Base-by-base conservation (phyloP, 1,140 invertebrate species). In the Doryteuthis pealeii region DNA sequence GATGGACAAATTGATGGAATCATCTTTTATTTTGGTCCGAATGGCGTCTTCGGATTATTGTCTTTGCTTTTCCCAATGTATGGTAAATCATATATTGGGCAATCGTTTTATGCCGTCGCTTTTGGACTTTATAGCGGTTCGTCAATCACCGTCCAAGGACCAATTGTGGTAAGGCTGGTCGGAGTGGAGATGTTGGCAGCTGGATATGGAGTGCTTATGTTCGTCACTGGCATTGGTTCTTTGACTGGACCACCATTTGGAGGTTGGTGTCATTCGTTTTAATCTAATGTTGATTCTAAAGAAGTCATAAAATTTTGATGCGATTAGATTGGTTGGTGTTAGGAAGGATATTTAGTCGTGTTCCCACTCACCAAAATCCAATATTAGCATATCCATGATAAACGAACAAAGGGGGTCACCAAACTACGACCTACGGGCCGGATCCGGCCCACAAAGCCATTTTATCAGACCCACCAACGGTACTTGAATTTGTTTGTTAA, bases 101-200 rank as follows among this genome's bases (percentile, higher is more conserved):
- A 79, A 49, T 18, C 74, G 15, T 14, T 78, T 15, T 80, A 70
- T 72, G 68, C 77, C 1, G 28, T 73, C 2, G 5, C 73, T 28
- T 80, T 70, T 68, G 79, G 80, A 28, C n/a, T 80, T 12, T 80
- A 80, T 40, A 78, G 69, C 6, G 80, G 80, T 2, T 77, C 75
- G 0, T 33, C 62, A 8, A 74, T 71, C 33, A 70, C 78, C 6
- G 65, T 78, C 5, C 69, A 74, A n/a, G 76, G 45, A 14, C 77
- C 79, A 3, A 30, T 81, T 4, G 65, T 74, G 32, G 30, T 77
- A n/a, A 70, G 77, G 22, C 28, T 78, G 8, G 76, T 78, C 0
- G 80, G 80, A 33, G 58, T 81, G 26, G 66, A 71, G 2, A 49
- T 77, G n/a, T 70, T 81, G 22, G 71, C 80, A 30, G 72, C 75